Evolutionary conservation across 2,888 invertebrate genomes (phyloP), one percentile per base, ranked within the genome.

Genomic region (Gymnosoma rotundatum): DNA sequence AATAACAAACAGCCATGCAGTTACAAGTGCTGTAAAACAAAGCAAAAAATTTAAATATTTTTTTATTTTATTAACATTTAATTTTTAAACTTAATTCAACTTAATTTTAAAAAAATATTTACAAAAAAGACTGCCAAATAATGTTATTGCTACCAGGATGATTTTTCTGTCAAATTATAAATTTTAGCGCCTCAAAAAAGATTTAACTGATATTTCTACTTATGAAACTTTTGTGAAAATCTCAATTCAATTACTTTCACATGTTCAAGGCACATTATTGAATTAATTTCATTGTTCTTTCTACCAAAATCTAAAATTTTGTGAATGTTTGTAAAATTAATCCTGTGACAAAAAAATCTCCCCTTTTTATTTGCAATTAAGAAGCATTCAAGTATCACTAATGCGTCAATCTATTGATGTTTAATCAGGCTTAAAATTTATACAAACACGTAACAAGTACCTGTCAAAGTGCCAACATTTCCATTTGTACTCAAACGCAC

Each of bases 401-500:
- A 86, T 85, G 61, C 64, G 79, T 67, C 83, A 78, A 81, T 36
- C 78, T 78, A 86, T 85, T 83, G 78, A 78, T 78, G 85, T 66
- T 83, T 66, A 83, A 78, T 83, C 70, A 83, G 64, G 52, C 64
- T 18, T 58, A 20, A 69, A 73, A 78, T 84, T 69, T 82, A 64
- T 82, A 56, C 75, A 81, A 36, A 74, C 67, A 32, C 60, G 20
- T 38, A 12, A 78, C 74, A 84, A 82, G 60, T 78, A 66, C 70
- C 82, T 83, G 83, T 82, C 82, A 81, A 86, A 85, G 63, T 85
- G 86, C 83, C 85, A 86, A 81, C 69, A 63, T 69, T 74, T 60
- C 21, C 6, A 76, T 52, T 25, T 25, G 12, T 56, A 45, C 56
- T 20, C 56, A 38, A 20, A 21, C 36, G 63, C 36, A 54, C 48